Evolutionary conservation across 2,113 vertebrate species (phyloP).

Genomic region (Pluvianellus socialis): DNA sequence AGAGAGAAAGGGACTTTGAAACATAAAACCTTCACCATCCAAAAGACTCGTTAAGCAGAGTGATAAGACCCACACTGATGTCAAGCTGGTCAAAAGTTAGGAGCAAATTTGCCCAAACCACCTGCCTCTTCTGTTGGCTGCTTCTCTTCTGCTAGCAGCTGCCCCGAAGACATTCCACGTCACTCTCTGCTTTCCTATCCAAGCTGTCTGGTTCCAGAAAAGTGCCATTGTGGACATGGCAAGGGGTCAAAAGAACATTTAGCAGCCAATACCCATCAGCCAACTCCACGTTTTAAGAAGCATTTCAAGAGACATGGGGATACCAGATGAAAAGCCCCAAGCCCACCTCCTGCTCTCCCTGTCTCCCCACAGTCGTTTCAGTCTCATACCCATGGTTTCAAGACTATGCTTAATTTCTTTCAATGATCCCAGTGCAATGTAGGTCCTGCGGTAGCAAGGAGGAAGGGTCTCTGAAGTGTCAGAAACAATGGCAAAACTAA

Average conservation of each 20-base stretch:
- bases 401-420: neutral
- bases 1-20: neutral
- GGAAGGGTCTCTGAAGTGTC: neutral
- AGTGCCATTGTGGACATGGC: neutral
- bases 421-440: neutral
- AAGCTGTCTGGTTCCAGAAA: neutral
- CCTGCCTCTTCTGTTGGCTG: neutral
- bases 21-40: neutral
- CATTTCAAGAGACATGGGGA: neutral
- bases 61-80: accelerated
- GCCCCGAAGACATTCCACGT: accelerated
- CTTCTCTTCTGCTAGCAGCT: neutral
- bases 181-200: neutral
- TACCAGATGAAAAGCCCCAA: neutral
- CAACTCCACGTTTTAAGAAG: neutral
- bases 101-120: neutral
- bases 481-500: neutral
- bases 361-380: neutral
- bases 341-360: neutral
- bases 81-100: neutral
- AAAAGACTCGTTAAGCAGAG: neutral
- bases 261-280: neutral
- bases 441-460: neutral
- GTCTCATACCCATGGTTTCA: neutral
- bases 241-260: neutral